phyloP scores from a whole-genome alignment of 2,797 vertebrate species.

The Lagodon rhomboides region DNA sequence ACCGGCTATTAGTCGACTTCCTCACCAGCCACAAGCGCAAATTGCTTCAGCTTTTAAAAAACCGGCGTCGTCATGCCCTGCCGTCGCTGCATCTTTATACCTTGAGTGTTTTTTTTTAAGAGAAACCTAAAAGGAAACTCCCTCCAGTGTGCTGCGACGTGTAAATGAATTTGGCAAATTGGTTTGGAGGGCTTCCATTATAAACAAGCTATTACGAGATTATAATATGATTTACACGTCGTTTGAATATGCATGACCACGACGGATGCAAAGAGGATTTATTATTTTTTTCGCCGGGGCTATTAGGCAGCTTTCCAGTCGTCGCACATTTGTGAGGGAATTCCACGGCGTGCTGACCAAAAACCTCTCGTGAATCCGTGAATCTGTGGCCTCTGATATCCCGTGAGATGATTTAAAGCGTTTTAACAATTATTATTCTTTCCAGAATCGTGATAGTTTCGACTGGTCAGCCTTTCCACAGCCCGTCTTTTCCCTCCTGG shows the following conservation, averaged over 20 bases:
- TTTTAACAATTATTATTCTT: too few species aligned
- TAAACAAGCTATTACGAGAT: slow-evolving; percentile 45
- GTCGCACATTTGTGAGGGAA: slow-evolving; percentile 33
- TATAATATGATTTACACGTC: slow-evolving; percentile 51
- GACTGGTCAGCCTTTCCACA: slow-evolving; percentile 1
- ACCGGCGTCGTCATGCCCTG: slow-evolving; percentile 16
- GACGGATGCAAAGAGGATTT: slow-evolving; percentile 34
- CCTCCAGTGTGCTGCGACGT: slow-evolving; percentile 8
- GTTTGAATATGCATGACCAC: slow-evolving; percentile 50
- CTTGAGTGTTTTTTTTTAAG: background rate
- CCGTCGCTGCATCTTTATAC: background rate
- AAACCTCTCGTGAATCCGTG: slow-evolving; percentile 1
- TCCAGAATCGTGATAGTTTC: too few species aligned
- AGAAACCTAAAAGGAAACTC: background rate
- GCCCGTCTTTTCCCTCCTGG: background rate
- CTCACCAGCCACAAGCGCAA: slow-evolving; percentile 27
- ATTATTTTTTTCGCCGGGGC: slow-evolving; percentile 6
- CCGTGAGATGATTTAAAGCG: background rate
- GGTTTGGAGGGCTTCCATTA: slow-evolving; percentile 29
- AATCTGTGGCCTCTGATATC: slow-evolving; percentile 1
- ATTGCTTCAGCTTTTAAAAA: slow-evolving; percentile 19
- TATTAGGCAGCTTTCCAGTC: slow-evolving; percentile 47
- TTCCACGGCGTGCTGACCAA: slow-evolving; percentile 12
- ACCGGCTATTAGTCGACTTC: slow-evolving; percentile 35
- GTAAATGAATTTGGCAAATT: slow-evolving; percentile 31